Evolutionary conservation across 1,140 invertebrate genomes (phyloP), one percentile per base, ranked within the genome.

Genomic region (Atta cephalotes): DNA sequence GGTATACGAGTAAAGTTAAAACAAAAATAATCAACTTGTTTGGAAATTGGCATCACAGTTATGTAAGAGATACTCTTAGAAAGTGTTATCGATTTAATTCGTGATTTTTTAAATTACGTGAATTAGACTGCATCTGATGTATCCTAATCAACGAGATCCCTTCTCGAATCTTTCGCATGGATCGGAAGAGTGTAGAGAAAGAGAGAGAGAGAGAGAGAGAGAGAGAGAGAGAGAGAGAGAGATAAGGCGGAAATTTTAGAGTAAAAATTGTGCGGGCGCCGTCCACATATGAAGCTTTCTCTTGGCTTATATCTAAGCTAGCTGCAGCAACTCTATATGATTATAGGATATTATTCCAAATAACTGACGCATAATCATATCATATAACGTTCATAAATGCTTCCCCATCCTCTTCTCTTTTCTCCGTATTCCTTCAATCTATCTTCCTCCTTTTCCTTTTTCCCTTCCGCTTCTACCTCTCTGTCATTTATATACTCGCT

Each of bases 351-450:
- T 93, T 93, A 92, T 88, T 92, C 90, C 81, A 90, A 89, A 88
- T 87, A 92, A 92, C 80, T 76, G 84, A 89, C 90, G 91, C 90
- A 88, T 93, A 93, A 93, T 92, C 92, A 93, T 93, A 93, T 93
- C 93, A 93, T 89, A 77, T 92, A 90, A 87, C 84, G 65, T 89
- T 92, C 92, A 89, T 92, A 90, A 25, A 88, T 74, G 87, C 89
- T 90, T 90, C 49, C 87, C 58, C 85, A 53, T 74, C 78, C 58
- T 39, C 49, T 39, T 74, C 78, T n/a, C 21, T 81, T 71, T 45
- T 66, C 45, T 25, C 84, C 63, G 10, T 70, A 28, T 14, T 68
- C 74, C 72, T 53, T 31, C 35, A 31, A 60, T 49, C 65, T 65
- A 16, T 28, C 49, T 18, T 51, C 10, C 31, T 31, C 39, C 68